Evolutionary conservation across 2,113 vertebrate genomes (phyloP), one percentile per base, ranked within the genome.

Genomic region (Charadrius vociferus): DNA sequence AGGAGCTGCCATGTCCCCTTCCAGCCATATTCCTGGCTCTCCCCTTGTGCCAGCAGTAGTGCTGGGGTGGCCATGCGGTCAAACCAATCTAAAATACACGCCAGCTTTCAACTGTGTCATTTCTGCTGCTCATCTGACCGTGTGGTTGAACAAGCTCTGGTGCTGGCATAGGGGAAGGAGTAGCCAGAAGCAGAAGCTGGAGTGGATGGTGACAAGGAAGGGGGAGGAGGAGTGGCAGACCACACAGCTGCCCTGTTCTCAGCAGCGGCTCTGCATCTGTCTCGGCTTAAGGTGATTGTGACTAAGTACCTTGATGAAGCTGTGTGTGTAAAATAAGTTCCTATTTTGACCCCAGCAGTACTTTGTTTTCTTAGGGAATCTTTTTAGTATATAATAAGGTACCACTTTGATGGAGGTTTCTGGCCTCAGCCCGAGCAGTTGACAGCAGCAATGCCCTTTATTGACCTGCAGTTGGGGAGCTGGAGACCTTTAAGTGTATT

Each of bases 121-220:
- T 50, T 50, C 49, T 50, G 49, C 22, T 50, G 49, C 49, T 3
- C 49, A 13, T 50, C 49, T 50, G 6, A 13, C 49, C 24, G 49
- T 13, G 11, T 50, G 49, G 49, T 50, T 50, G 49, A 13, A 50
- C 49, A 24, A 50, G 49, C 21, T 12, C 49, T 50, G 49, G 49
- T 50, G 47, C 47, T 49, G 47, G 47, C 47, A 24, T 24, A 50
- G 12, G 49, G 49, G 49, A 23, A 53, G 47, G 30, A 62, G 53
- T 52, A 77, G 63, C 29, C 49, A 59, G 82, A 91, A 94, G 84
- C 73, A 80, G 81, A 93, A 93, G 61, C 65, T 90, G 56, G 47
- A 50, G 58, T 14, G 7, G 59, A 23, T 15, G 68, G 50, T 70
- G 68, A 45, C 3, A 1, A 23, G 26, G 32, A 80, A 80, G 49